Evolutionary conservation across 2,888 invertebrate genomes (phyloP).

Genomic region (Eugnorisma glareosa): DNA sequence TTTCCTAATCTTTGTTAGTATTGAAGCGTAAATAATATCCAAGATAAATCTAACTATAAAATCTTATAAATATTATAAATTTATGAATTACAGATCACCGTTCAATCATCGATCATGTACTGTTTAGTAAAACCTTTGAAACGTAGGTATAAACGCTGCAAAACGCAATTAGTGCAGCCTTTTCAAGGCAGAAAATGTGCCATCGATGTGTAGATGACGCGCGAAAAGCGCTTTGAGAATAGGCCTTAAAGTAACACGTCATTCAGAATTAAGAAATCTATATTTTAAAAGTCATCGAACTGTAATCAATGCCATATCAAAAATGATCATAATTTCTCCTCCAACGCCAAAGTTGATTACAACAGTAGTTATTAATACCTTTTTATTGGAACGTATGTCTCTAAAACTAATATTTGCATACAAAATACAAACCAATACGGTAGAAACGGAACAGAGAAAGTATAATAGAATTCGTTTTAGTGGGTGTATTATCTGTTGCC

Average conservation of each 20-base stretch:
- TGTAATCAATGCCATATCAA: background rate
- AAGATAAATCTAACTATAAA: background rate
- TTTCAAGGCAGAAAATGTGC: background rate
- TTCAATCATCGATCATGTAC: background rate
- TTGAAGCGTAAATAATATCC: background rate
- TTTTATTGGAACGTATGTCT: slow-evolving; percentile 15
- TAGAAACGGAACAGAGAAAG: slow-evolving; percentile 44
- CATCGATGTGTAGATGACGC: background rate
- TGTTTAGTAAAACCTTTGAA: background rate
- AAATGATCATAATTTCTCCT: background rate
- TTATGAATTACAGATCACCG: background rate
- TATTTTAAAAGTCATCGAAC: background rate
- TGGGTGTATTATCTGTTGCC: slow-evolving; percentile 33
- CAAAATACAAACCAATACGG: slow-evolving; percentile 39
- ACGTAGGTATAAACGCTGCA: background rate
- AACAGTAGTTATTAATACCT: slow-evolving; percentile 11
- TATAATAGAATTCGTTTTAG: slow-evolving; percentile 26
- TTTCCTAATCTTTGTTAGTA: background rate
- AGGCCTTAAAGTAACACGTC: background rate
- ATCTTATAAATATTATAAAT: background rate
- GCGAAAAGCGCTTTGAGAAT: background rate
- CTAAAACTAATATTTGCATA: slow-evolving; percentile 41
- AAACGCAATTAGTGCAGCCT: background rate
- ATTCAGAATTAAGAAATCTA: background rate
- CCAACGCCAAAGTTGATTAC: background rate